phyloP scores from a whole-genome alignment of 92 coral and sea anemone species.

The Ricordea florida region DNA sequence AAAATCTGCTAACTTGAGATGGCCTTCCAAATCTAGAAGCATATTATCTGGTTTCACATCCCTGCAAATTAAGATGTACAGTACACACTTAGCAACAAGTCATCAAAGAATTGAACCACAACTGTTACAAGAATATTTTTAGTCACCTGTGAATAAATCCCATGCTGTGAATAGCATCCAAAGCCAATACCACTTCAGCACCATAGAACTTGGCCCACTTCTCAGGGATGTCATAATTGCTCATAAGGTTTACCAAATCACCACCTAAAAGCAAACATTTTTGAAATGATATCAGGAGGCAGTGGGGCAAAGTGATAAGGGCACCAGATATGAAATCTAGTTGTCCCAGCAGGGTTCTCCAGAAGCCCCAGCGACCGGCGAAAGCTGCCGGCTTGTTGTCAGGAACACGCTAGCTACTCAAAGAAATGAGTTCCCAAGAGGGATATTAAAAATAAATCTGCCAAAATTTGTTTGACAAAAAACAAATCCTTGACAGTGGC shows the following conservation, averaged over 20 bases:
- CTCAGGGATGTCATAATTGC: conserved; percentile 99
- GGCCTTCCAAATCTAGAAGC: conserved; percentile 93
- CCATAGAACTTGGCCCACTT: conserved; percentile 99
- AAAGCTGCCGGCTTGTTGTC: background rate
- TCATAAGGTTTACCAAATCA: conserved; percentile 96
- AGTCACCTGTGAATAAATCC: conserved; percentile 96
- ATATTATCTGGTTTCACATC: conserved; percentile 99
- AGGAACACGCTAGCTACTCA: no score
- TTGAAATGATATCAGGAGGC: background rate
- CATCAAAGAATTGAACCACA: background rate
- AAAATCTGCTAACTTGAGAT: conserved; percentile 98
- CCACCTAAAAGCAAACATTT: conserved; percentile 60
- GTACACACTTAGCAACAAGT: background rate
- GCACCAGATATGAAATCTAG: no score
- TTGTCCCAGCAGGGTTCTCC: no score
- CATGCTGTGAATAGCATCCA: conserved; percentile 97
- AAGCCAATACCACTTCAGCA: conserved; percentile 95
- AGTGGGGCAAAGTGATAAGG: no score
- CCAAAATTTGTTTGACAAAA: no score
- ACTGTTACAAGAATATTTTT: background rate
- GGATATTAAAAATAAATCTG: no score
- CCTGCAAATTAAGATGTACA: conserved; percentile 27
- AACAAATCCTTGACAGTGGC: no score
- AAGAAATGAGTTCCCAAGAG: no score
- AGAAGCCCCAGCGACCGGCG: no score